A percentile compares a stretch with the other conserved stretches of the same genome.
Conservation (phyloP, 2,797 vertebrate genomes). For the Enoplosus armatus region DNA sequence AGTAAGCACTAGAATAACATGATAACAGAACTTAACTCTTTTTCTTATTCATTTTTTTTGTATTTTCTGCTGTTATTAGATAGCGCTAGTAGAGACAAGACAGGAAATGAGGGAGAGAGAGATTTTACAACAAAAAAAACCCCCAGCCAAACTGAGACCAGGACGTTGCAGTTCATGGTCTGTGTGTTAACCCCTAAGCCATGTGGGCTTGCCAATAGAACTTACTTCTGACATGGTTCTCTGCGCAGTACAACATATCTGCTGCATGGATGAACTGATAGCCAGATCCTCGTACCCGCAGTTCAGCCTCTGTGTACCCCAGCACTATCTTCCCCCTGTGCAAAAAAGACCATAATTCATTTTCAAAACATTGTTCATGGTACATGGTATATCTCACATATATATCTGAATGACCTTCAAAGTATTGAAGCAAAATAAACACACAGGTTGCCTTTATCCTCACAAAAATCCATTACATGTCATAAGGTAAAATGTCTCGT, state of each 20-base stretch:
- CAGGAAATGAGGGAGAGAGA: not conserved
- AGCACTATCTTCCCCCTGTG: constrained; percentile 83
- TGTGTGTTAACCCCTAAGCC: not conserved
- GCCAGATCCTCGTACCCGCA: constrained; percentile 82
- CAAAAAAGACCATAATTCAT: not conserved
- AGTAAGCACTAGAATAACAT: not conserved
- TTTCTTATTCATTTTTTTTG: not conserved
- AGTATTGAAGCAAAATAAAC: not conserved
- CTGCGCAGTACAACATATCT: constrained; percentile 85
- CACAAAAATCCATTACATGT: too few relatives aligned
- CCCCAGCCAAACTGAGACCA: not conserved
- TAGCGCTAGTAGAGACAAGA: not conserved
- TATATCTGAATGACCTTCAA: not conserved
- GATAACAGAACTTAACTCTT: too few relatives aligned
- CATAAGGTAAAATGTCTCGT: too few relatives aligned
- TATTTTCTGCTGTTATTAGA: not conserved
- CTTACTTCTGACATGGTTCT: constrained; percentile 86
- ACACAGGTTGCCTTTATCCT: not conserved
- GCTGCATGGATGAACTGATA: constrained; percentile 87
- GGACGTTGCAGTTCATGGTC: not conserved
- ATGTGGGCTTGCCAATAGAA: rapidly evolving
- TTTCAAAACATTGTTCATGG: not conserved
- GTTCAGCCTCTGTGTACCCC: constrained; percentile 84
- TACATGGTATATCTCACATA: not conserved
- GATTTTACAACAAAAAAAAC: not conserved